A percentile compares a stretch with the other conserved stretches of the same genome.
Evolutionary conservation across 1,140 invertebrate genomes (phyloP).

Genomic region (Procambarus virginalis): DNA sequence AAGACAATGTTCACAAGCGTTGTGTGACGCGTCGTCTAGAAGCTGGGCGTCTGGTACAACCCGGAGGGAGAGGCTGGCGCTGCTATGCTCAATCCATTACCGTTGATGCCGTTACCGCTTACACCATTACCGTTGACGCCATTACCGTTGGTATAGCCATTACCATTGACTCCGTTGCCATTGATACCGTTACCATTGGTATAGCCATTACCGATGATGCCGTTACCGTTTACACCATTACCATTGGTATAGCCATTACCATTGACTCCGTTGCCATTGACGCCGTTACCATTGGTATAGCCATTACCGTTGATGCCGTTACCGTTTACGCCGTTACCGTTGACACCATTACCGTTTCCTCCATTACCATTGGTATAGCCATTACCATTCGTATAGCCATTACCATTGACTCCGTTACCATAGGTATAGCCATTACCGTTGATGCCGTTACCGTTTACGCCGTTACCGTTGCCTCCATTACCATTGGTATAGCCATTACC

Average conservation of each 20-base stretch:
- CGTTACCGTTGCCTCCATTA: background rate
- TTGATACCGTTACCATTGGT: background rate
- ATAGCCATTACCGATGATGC: background rate
- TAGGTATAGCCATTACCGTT: background rate
- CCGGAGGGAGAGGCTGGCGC: background rate
- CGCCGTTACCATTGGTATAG: background rate
- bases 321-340: background rate
- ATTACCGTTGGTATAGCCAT: background rate
- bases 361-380: background rate
- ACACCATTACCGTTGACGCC: no score
- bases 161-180: background rate
- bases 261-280: background rate
- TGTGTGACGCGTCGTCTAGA: background rate
- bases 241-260: background rate
- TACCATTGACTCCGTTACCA: background rate
- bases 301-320: background rate
- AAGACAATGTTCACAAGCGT: background rate
- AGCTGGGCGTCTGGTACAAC: background rate
- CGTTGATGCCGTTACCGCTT: background rate
- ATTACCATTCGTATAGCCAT: background rate
- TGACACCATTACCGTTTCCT: background rate
- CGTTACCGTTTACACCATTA: background rate
- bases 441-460: background rate
- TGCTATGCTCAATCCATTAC: background rate
- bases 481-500: background rate